phyloP scores from a whole-genome alignment of 2,113 vertebrate genomes.

The Gavialis gangeticus region DNA sequence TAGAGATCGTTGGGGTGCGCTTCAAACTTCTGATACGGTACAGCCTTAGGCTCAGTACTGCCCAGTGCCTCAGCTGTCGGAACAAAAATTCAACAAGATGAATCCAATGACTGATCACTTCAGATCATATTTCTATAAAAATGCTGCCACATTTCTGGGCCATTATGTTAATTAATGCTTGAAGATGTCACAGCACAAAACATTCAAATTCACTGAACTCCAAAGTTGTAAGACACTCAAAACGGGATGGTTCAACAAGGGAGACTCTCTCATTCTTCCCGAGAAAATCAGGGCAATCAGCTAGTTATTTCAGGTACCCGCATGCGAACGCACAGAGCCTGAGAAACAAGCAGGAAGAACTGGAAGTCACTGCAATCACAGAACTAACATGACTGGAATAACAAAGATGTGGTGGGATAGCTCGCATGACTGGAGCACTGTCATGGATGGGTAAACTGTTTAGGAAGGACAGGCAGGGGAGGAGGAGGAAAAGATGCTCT shows the following conservation, averaged over 20 bases:
- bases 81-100: slow-evolving; percentile 8
- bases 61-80: slow-evolving; percentile 81
- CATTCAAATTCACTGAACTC: background rate
- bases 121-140: background rate
- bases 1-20: slow-evolving; percentile 80
- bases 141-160: background rate
- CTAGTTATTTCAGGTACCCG: too few species aligned
- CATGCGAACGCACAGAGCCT: too few species aligned
- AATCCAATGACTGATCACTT: background rate
- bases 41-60: slow-evolving; percentile 78
- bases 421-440: too few species aligned
- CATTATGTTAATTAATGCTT: background rate
- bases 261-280: too few species aligned
- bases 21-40: slow-evolving; percentile 86
- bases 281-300: too few species aligned
- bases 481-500: too few species aligned
- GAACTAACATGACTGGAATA: too few species aligned
- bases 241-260: background rate
- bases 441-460: too few species aligned
- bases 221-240: background rate
- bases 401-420: too few species aligned
- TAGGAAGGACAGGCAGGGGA: too few species aligned
- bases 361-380: too few species aligned
- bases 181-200: background rate
- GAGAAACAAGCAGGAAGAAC: too few species aligned